A percentile compares a stretch with the other conserved stretches of the same genome.
phyloP scores from a whole-genome alignment of 35 echinoderm and acorn worm species.

The Apostichopus japonicus region DNA sequence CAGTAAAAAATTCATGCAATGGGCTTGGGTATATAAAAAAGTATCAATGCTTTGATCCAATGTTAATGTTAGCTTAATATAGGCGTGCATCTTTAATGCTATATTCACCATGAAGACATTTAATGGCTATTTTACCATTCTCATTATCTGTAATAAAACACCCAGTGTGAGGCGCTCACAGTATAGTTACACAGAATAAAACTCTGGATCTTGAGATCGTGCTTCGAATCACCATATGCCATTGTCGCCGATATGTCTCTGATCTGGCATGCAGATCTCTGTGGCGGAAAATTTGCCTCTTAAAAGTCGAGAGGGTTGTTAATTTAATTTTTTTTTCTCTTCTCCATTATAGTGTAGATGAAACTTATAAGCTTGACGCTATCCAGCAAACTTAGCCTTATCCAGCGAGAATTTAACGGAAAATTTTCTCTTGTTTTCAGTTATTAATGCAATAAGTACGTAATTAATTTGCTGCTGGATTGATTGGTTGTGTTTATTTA shows the following conservation, averaged over 20 bases:
- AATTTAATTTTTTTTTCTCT: neutral
- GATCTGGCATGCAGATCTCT: neutral
- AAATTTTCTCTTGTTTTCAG: neutral
- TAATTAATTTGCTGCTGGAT: no score
- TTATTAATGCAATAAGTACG: neutral
- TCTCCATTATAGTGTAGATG: neutral
- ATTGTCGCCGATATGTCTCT: neutral
- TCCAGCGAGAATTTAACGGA: neutral
- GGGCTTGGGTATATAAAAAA: no score
- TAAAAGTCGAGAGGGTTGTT: slow-evolving; percentile 18
- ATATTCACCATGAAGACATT: no score
- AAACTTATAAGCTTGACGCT: neutral
- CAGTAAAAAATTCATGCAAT: no score
- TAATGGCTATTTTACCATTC: no score
- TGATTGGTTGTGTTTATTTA: no score
- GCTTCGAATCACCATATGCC: neutral
- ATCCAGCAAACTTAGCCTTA: neutral
- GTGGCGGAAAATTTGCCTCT: neutral
- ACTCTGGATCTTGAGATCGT: neutral
- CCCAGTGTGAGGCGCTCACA: neutral
- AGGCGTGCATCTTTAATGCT: no score
- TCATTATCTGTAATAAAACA: slow-evolving; percentile 2
- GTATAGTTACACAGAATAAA: neutral
- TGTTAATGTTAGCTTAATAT: no score
- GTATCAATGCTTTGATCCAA: no score